Percentiles rank a stretch among this genome's conserved stretches.
Conservation (phyloP, 2,888 invertebrate genomes). For the Molanna angustata region DNA sequence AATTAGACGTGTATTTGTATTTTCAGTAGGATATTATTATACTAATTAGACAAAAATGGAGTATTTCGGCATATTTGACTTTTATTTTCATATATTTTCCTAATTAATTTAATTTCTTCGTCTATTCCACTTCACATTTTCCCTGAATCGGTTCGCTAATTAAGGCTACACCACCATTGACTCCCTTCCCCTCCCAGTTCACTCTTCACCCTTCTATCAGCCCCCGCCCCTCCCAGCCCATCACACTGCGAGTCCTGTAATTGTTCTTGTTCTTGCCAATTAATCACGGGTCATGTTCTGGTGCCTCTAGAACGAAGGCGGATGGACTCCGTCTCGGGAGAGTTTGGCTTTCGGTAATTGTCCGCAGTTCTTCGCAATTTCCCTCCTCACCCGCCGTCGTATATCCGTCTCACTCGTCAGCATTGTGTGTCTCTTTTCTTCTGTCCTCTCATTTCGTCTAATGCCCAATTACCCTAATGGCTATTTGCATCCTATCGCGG, state of each 20-base stretch:
- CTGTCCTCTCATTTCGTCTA: conserved; percentile 33
- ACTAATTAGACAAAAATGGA: too few species aligned
- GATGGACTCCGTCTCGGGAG: conserved; percentile 15
- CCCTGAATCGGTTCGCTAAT: conserved; percentile 17
- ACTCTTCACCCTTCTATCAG: conserved; percentile 16
- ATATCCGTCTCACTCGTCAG: conserved; percentile 4
- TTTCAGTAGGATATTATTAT: too few species aligned
- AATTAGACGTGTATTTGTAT: too few species aligned
- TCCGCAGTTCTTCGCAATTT: conserved; percentile 13
- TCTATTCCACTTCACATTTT: conserved; percentile 10
- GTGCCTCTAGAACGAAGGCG: conserved; percentile 1
- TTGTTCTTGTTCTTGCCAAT: conserved; percentile 32
- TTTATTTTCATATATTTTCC: conserved; percentile 3
- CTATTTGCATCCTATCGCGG: conserved; percentile 33
- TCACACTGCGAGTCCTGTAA: conserved; percentile 22
- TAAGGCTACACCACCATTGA: neutral
- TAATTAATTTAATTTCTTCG: conserved; percentile 15
- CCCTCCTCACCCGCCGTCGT: conserved; percentile 1
- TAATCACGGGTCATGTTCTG: conserved; percentile 26
- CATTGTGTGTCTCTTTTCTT: conserved; percentile 7
- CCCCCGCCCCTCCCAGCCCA: conserved; percentile 11
- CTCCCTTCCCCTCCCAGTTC: conserved; percentile 13
- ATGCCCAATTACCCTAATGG: conserved; percentile 35
- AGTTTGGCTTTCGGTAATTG: conserved; percentile 20
- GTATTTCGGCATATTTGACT: too few species aligned